A percentile compares a stretch with the other conserved stretches of the same genome.
phyloP scores from a whole-genome alignment of 2,113 vertebrate genomes.

The Phasianus colchicus region DNA sequence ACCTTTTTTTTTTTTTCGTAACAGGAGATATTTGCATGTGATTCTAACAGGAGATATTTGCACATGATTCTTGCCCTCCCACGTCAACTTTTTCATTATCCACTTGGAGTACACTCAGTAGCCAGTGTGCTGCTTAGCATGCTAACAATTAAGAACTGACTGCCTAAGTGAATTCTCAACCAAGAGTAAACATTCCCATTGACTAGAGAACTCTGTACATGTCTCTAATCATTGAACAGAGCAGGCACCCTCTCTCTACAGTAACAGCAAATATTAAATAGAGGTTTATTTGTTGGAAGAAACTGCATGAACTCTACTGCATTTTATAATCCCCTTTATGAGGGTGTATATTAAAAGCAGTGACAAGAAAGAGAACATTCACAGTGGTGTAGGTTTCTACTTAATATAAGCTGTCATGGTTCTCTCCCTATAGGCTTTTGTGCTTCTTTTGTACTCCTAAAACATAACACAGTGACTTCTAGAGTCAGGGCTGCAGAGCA shows the following conservation, averaged over 20 bases:
- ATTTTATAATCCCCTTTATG: conserved; percentile 26
- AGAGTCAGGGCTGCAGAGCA: not conserved
- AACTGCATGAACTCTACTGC: not conserved
- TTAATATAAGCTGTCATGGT: conserved; percentile 14
- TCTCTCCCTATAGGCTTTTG: conserved; percentile 35
- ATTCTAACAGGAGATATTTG: not conserved
- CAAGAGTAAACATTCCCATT: not conserved
- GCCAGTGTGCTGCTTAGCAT: not conserved
- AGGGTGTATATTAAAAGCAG: conserved; percentile 33
- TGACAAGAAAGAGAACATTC: not conserved
- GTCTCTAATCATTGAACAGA: conserved; percentile 13
- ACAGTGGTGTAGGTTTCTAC: conserved; percentile 37
- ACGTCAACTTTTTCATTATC: not conserved
- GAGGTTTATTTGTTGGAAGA: conserved; percentile 43
- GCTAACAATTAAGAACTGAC: not conserved
- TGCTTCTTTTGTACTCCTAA: conserved; percentile 20
- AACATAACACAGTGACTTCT: not conserved
- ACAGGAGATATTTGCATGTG: not conserved
- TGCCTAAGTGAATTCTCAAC: not conserved
- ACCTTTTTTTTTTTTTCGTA: not conserved
- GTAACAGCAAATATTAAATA: not conserved
- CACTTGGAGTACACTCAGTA: not conserved
- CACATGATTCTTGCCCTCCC: not conserved
- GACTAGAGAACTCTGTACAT: not conserved
- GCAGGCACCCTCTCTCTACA: conserved; percentile 8